A percentile compares a stretch with the other conserved stretches of the same genome.
Evolutionary conservation across 2,113 vertebrate species (phyloP).

Genomic region (Numida meleagris): DNA sequence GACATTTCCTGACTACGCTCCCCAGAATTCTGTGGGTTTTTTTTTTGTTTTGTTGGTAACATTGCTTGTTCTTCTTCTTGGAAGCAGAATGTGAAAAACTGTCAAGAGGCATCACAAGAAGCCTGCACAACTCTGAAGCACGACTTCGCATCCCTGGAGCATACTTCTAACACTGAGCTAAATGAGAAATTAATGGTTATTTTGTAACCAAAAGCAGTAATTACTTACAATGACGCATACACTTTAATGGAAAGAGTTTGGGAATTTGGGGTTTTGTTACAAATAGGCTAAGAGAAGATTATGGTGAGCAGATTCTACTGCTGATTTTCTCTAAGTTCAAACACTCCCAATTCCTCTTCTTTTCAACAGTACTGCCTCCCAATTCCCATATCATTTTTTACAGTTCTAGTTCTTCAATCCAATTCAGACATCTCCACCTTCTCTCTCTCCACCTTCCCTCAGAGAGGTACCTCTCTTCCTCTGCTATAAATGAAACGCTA

Average conservation of each 20-base stretch:
- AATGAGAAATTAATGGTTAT: not conserved
- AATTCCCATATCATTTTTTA: not conserved
- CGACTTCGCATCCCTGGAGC: not conserved
- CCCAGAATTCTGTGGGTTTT: not conserved
- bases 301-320: not conserved
- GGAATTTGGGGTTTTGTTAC: not conserved
- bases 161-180: not conserved
- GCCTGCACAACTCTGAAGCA: not conserved
- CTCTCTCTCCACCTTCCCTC: not conserved
- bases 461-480: accelerated
- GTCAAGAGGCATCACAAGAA: not conserved
- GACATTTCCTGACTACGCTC: not conserved
- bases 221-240: not conserved
- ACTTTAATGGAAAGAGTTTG: not conserved
- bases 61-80: no score
- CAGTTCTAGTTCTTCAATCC: not conserved
- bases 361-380: not conserved
- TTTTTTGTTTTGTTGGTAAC: not conserved
- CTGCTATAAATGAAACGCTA: not conserved
- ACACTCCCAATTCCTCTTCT: not conserved
- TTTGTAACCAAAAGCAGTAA: not conserved
- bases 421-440: not conserved
- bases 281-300: not conserved
- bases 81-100: not conserved
- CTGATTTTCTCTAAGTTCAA: not conserved